These are phyloP conservation scores for Corythornis leucogaster DNA, from an alignment of 2,797 vertebrate species.

Conservation along the genomic window DNA sequence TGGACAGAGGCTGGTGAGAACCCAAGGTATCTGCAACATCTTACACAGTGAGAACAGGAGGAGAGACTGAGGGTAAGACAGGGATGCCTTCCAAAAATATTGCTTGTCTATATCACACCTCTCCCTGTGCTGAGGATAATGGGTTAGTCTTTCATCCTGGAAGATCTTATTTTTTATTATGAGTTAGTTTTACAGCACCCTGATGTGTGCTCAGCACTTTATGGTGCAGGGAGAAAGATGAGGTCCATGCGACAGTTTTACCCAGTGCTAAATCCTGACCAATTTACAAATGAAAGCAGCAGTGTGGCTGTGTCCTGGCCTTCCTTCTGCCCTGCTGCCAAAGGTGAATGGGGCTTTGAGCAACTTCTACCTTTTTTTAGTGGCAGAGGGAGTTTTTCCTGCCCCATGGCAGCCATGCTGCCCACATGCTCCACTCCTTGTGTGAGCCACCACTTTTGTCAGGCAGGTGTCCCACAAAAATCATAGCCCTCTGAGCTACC, in stretches of 20 bases:
- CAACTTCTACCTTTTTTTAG: background rate
- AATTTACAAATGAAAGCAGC: background rate
- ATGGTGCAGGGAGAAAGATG: background rate
- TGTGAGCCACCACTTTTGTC: background rate
- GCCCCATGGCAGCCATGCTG: background rate
- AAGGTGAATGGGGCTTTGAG: background rate
- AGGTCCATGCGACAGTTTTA: slow-evolving; percentile 2
- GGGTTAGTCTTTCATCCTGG: background rate
- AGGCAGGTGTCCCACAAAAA: background rate
- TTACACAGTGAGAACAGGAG: background rate
- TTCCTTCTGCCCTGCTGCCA: background rate
- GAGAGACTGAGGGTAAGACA: background rate
- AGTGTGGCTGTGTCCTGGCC: background rate
- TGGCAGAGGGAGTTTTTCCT: background rate
- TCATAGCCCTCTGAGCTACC: background rate
- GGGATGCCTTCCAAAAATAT: background rate
- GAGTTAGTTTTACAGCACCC: slow-evolving; percentile 42
- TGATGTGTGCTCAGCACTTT: slow-evolving; percentile 32
- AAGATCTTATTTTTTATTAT: slow-evolving; percentile 29
- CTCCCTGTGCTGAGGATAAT: background rate
- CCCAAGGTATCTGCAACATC: background rate
- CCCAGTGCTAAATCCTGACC: background rate
- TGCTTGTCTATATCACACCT: background rate
- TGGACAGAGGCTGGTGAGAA: background rate
- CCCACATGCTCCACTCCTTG: background rate